phyloP scores from a whole-genome alignment of 2,113 vertebrate genomes.

The Macheiramphus alcinus region DNA sequence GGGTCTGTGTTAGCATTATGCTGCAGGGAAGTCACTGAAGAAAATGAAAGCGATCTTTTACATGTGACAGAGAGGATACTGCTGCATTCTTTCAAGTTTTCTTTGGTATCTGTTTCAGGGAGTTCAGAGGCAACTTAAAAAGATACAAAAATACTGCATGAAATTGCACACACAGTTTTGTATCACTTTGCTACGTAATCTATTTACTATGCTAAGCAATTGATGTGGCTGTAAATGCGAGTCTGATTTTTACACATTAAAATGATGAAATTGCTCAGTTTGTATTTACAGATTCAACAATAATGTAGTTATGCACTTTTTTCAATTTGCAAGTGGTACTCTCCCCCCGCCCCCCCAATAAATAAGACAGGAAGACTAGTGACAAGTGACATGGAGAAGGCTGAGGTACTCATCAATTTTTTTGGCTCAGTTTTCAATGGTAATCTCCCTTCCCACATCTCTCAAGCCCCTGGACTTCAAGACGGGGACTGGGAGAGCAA shows the following conservation, averaged over 20 bases:
- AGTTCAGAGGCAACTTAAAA: neutral
- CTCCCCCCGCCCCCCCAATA: neutral
- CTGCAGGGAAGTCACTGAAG: constrained; percentile 32
- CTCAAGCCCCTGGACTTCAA: neutral
- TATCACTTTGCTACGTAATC: neutral
- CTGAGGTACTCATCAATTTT: neutral
- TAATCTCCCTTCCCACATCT: neutral
- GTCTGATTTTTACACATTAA: neutral
- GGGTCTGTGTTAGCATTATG: constrained; percentile 1
- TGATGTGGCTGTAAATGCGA: neutral
- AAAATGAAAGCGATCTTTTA: constrained; percentile 47
- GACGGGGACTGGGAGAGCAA: neutral
- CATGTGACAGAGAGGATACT: neutral
- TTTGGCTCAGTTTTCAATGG: neutral
- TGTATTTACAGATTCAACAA: neutral
- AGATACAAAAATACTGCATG: neutral
- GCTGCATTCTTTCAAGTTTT: constrained; percentile 22
- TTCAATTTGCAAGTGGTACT: neutral
- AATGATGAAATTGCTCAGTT: neutral
- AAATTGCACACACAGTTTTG: neutral
- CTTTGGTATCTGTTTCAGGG: constrained; percentile 28
- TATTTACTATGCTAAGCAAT: neutral
- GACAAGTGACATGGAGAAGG: neutral
- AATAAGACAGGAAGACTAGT: neutral
- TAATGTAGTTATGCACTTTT: neutral